Conservation (phyloP, 1,140 invertebrate species). For the Penaeus indicus region DNA sequence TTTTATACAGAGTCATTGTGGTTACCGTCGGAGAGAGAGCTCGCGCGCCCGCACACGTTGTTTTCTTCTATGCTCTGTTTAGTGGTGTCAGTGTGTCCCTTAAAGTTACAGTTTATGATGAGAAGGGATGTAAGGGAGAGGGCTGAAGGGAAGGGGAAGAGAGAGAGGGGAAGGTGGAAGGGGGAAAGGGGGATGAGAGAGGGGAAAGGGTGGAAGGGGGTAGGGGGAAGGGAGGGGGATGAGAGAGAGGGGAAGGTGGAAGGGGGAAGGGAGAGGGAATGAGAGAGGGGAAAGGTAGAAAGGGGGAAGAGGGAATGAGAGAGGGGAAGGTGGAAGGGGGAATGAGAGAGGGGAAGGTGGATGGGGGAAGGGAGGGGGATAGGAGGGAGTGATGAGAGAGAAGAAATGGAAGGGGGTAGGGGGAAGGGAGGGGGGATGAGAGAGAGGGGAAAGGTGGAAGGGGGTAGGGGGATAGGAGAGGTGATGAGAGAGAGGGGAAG, state of each 20-base stretch:
- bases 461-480: too few relatives aligned
- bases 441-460: neutral
- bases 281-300: neutral
- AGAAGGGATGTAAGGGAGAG: too few relatives aligned
- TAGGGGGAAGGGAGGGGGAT: neutral
- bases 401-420: neutral
- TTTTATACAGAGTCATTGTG: too few relatives aligned
- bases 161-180: neutral
- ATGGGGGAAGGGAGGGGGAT: neutral
- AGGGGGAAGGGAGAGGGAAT: neutral
- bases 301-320: too few relatives aligned
- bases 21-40: too few relatives aligned
- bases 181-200: neutral
- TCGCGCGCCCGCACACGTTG: too few relatives aligned
- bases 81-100: too few relatives aligned
- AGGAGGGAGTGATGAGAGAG: too few relatives aligned
- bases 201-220: too few relatives aligned
- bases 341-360: neutral
- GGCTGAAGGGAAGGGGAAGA: too few relatives aligned
- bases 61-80: too few relatives aligned
- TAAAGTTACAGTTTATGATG: too few relatives aligned
- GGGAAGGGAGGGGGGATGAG: neutral
- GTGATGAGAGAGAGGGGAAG: neutral
- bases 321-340: neutral
- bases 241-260: neutral